phyloP scores from a whole-genome alignment of 2,797 vertebrate genomes.

The Acipenser ruthenus region DNA sequence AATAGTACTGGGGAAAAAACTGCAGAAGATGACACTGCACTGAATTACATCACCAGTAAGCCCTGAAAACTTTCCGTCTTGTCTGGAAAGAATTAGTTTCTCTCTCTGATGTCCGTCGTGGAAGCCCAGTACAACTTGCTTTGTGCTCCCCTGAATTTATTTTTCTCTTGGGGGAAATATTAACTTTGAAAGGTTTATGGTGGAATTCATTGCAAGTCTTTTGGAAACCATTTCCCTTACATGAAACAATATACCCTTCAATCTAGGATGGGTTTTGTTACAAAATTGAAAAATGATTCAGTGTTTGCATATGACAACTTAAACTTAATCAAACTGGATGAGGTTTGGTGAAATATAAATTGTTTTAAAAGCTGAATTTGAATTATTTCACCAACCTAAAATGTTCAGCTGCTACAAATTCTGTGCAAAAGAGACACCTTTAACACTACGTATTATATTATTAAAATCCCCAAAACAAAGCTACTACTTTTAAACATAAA shows the following conservation, averaged over 20 bases:
- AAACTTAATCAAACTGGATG: no score
- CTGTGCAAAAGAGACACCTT: no score
- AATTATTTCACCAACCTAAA: no score
- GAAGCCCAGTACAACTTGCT: conserved; percentile 23
- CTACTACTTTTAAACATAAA: no score
- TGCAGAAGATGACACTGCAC: conserved; percentile 11
- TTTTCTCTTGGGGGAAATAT: conserved; percentile 21
- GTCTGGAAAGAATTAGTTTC: conserved; percentile 28
- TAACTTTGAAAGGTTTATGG: conserved; percentile 31
- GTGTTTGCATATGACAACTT: not conserved
- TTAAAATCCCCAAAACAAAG: no score
- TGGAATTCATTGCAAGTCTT: conserved; percentile 29
- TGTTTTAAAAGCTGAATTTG: no score
- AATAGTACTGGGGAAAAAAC: not conserved
- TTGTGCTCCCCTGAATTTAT: conserved; percentile 22
- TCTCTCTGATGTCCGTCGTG: conserved; percentile 22
- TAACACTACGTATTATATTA: no score
- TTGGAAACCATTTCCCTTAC: conserved; percentile 16
- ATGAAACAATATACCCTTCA: not conserved
- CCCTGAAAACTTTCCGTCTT: conserved; percentile 22
- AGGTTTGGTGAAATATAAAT: no score
- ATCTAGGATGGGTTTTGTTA: not conserved
- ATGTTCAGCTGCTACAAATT: no score
- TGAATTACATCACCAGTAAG: conserved; percentile 14
- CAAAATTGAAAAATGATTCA: not conserved